These are phyloP conservation scores for Macaca mulatta DNA, from an alignment of 2,113 vertebrate species.

Conservation along the genomic window DNA sequence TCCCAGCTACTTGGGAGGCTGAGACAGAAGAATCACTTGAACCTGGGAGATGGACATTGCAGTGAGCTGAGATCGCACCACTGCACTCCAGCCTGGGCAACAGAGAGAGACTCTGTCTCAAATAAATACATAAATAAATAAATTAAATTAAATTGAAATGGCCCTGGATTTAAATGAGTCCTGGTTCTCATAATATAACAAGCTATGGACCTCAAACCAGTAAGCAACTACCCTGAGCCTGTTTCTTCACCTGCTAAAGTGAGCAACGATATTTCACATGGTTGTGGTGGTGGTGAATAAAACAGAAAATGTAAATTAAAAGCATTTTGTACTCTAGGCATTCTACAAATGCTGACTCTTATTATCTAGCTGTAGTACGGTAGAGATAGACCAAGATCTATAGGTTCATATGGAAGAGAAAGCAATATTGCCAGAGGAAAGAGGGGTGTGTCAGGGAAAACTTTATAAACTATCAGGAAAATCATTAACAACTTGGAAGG, in stretches of 20 bases:
- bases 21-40: too few species aligned
- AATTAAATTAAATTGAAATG: not conserved
- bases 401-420: not conserved
- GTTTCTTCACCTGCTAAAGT: not conserved
- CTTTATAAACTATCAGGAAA: not conserved
- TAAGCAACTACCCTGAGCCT: too few species aligned
- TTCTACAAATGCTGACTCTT: not conserved
- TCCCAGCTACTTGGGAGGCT: too few species aligned
- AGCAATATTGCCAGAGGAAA: not conserved
- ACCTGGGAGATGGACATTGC: too few species aligned
- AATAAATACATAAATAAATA: too few species aligned
- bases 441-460: not conserved
- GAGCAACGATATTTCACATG: accelerated
- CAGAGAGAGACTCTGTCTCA: too few species aligned
- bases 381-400: not conserved
- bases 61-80: too few species aligned
- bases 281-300: not conserved
- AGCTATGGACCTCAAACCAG: not conserved
- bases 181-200: not conserved
- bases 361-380: not conserved
- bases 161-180: not conserved
- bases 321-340: not conserved
- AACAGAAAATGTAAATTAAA: not conserved
- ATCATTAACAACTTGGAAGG: not conserved
- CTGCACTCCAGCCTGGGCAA: too few species aligned